Conservation (phyloP, 1,140 invertebrate genomes). For the Philopotamus ludificatus region DNA sequence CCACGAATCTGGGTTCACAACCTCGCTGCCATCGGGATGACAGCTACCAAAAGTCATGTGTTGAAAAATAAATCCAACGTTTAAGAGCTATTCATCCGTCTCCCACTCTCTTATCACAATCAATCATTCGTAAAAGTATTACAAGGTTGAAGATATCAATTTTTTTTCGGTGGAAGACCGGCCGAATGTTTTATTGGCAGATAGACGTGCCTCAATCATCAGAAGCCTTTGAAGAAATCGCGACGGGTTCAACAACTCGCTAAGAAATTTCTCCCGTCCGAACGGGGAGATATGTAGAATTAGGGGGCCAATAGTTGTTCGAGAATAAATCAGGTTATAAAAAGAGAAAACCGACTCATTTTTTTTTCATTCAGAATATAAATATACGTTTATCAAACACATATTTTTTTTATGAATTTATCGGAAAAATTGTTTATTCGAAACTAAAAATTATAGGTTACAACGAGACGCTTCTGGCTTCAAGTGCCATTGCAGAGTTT, state of each 20-base stretch:
- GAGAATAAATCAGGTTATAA: too few species aligned
- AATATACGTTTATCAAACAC: too few species aligned
- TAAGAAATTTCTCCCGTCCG: background rate
- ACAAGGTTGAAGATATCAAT: background rate
- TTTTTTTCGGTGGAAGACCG: too few species aligned
- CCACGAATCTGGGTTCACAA: background rate
- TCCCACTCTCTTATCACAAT: background rate
- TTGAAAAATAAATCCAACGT: too few species aligned
- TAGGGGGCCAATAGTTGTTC: background rate
- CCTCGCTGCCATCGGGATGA: too few species aligned
- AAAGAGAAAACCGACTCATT: constrained; percentile 1
- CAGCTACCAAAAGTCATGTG: background rate
- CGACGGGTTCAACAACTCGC: background rate
- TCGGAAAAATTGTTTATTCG: too few species aligned
- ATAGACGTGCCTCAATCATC: background rate
- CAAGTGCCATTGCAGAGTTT: background rate
- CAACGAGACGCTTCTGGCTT: background rate
- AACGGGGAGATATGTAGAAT: background rate
- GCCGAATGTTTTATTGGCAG: too few species aligned
- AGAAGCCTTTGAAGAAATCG: background rate
- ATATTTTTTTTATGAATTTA: too few species aligned
- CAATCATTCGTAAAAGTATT: background rate
- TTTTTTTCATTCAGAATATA: too few species aligned
- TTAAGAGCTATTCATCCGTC: background rate
- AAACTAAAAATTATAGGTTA: too few species aligned